Evolutionary conservation across 2,113 vertebrate species (phyloP).

Genomic region (Thalassoma bifasciatum): DNA sequence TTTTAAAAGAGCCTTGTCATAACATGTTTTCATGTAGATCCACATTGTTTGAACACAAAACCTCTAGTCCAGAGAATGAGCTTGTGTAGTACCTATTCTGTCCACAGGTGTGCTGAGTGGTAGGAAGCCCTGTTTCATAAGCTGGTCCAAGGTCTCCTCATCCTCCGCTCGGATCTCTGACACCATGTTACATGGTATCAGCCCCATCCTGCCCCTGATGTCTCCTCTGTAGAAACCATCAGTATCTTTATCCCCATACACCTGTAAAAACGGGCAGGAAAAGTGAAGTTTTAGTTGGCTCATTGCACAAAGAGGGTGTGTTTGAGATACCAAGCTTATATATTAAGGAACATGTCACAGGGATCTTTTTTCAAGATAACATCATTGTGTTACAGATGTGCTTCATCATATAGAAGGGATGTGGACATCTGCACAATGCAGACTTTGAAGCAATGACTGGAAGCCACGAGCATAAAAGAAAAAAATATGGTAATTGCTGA

Average conservation of each 20-base stretch:
- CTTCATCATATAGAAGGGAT: too few relatives aligned
- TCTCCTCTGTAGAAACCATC: slow-evolving; percentile 96
- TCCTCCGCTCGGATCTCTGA: slow-evolving; percentile 96
- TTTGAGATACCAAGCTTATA: not conserved
- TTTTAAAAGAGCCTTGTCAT: too few relatives aligned
- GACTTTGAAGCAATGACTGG: too few relatives aligned
- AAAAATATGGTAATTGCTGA: too few relatives aligned
- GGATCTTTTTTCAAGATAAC: too few relatives aligned
- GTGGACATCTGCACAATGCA: too few relatives aligned
- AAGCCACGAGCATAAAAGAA: too few relatives aligned
- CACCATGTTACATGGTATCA: slow-evolving; percentile 98
- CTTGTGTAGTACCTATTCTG: slow-evolving; percentile 84
- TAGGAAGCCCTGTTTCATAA: slow-evolving; percentile 95
- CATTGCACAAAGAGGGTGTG: too few relatives aligned
- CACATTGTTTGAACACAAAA: not conserved
- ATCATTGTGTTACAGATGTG: too few relatives aligned
- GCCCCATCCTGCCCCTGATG: slow-evolving; percentile 89
- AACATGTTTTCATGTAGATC: not conserved
- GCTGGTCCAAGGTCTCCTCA: slow-evolving; percentile 93
- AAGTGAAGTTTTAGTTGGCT: not conserved
- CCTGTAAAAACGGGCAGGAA: slow-evolving; percentile 74
- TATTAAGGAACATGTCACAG: not conserved
- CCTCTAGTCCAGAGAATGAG: not conserved
- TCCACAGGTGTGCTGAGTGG: slow-evolving; percentile 94
- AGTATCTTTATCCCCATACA: slow-evolving; percentile 94